Percentiles rank a stretch among this genome's conserved stretches.
These are phyloP conservation scores for Monochamus alternatus DNA, from an alignment of 2,888 invertebrate species.

Conservation along the genomic window DNA sequence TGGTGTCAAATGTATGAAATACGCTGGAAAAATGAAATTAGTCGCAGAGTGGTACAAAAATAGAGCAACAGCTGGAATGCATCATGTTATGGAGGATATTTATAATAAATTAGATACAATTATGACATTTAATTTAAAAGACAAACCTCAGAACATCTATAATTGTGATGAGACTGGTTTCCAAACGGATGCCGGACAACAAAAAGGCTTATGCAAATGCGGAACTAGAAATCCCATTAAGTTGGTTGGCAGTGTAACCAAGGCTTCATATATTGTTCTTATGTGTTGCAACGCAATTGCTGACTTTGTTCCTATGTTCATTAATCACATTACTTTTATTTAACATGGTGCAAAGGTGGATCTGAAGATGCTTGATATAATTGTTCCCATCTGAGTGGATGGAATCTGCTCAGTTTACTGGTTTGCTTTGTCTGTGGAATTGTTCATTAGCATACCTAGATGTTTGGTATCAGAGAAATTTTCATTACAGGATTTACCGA, in stretches of 20 bases:
- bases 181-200: constrained; percentile 46
- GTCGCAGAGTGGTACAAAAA: constrained; percentile 37
- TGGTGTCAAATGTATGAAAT: constrained; percentile 46
- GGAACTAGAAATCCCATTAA: constrained; percentile 40
- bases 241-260: constrained; percentile 44
- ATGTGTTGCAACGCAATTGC: constrained; percentile 47
- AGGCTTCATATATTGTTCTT: constrained; percentile 44
- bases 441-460: too few species aligned
- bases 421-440: too few species aligned
- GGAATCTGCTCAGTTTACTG: constrained; percentile 48
- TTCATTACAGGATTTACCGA: too few species aligned
- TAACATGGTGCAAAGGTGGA: constrained; percentile 33
- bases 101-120: constrained; percentile 38
- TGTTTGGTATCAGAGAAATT: too few species aligned
- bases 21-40: constrained; percentile 38
- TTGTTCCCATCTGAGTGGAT: constrained; percentile 50
- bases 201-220: constrained; percentile 44
- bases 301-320: constrained; percentile 42
- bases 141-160: constrained; percentile 48
- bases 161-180: constrained; percentile 47
- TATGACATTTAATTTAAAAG: constrained; percentile 28
- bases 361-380: constrained; percentile 43
- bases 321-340: constrained; percentile 50
- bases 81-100: constrained; percentile 39
- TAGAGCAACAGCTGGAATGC: constrained; percentile 38